Evolutionary conservation across 2,797 vertebrate species (phyloP).

Genomic region (Mus caroli): DNA sequence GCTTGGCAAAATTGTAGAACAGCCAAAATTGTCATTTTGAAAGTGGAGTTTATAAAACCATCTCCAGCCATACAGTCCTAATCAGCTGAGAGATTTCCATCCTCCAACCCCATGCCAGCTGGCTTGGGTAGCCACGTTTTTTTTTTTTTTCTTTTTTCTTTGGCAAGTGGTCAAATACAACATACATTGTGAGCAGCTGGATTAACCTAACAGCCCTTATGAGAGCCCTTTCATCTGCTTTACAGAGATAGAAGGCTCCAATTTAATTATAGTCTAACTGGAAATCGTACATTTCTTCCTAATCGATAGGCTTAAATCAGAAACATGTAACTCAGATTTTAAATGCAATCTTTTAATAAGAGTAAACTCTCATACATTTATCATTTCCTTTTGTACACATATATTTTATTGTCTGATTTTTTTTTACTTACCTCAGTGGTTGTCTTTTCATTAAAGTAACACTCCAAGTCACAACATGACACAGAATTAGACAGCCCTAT

Average conservation of each 20-base stretch:
- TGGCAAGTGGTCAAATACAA: slow-evolving; percentile 89
- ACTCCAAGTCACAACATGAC: slow-evolving; percentile 37
- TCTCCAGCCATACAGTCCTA: slow-evolving; percentile 78
- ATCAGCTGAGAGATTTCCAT: slow-evolving; percentile 88
- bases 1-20: slow-evolving; percentile 71
- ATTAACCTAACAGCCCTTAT: slow-evolving; percentile 89
- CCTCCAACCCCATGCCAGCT: slow-evolving; percentile 83
- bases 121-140: slow-evolving; percentile 86
- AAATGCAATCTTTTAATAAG: slow-evolving; percentile 73
- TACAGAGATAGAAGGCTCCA: slow-evolving; percentile 85
- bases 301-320: slow-evolving; percentile 81
- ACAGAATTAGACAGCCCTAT: slow-evolving; percentile 63
- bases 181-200: slow-evolving; percentile 89
- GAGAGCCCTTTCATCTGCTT: slow-evolving; percentile 89
- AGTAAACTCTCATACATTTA: slow-evolving; percentile 69
- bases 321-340: slow-evolving; percentile 67
- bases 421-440: slow-evolving; percentile 21
- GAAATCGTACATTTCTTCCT: slow-evolving; percentile 82
- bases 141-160: slow-evolving; percentile 49
- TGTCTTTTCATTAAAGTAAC: slow-evolving; percentile 55
- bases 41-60: slow-evolving; percentile 83
- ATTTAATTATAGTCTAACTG: slow-evolving; percentile 87
- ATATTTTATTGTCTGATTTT: neutral
- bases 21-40: slow-evolving; percentile 79
- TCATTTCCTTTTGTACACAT: slow-evolving; percentile 59